phyloP scores from a whole-genome alignment of 2,797 vertebrate genomes.

The Manis javanica region DNA sequence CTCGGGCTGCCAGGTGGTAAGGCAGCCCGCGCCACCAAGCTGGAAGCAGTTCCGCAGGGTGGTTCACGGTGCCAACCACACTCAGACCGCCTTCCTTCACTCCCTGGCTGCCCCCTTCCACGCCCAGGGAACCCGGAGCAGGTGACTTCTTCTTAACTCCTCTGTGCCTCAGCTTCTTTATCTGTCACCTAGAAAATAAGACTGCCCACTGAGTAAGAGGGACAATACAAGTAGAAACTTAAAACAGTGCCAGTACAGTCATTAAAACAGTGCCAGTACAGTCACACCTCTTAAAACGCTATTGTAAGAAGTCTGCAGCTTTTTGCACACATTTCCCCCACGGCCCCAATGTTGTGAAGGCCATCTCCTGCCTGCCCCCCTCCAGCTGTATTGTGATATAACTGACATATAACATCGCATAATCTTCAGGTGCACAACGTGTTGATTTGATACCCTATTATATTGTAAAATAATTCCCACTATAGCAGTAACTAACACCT shows the following conservation, averaged over 20 bases:
- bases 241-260: background rate
- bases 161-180: background rate
- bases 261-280: background rate
- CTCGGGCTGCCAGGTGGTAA: background rate
- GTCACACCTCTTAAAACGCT: background rate
- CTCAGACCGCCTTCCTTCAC: background rate
- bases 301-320: background rate
- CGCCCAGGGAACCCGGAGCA: background rate
- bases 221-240: background rate
- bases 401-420: background rate
- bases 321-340: background rate
- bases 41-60: background rate
- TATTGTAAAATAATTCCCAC: background rate
- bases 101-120: background rate
- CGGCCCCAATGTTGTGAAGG: background rate
- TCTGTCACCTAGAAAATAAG: background rate
- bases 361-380: background rate
- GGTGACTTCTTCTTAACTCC: background rate
- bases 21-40: background rate
- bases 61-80: rapidly evolving
- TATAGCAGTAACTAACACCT: background rate
- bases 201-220: background rate
- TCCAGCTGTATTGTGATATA: background rate
- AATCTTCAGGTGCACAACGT: background rate
- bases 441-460: background rate